Evolutionary conservation across 2,797 vertebrate species (phyloP).

Genomic region (Microchirus variegatus): DNA sequence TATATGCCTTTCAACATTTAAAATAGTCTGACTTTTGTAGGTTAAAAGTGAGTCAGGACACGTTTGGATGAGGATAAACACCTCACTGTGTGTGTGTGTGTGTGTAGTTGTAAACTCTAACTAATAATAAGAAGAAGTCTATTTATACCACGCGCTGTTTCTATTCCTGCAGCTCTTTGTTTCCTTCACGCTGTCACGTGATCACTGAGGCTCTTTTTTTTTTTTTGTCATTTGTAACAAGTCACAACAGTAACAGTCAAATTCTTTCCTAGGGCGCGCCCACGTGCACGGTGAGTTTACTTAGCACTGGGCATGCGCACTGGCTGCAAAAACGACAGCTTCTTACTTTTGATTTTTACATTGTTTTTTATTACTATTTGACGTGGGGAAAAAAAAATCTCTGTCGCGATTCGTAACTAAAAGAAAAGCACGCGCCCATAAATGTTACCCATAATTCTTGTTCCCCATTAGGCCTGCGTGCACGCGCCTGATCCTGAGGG

Average conservation of each 20-base stretch:
- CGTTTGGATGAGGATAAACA: no score
- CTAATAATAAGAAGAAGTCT: background rate
- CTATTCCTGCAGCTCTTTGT: background rate
- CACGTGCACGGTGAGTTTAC: constrained; percentile 29
- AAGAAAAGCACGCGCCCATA: constrained; percentile 47
- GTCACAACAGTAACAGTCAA: constrained; percentile 49
- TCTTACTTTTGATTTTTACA: constrained; percentile 44
- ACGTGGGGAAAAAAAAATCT: constrained; percentile 27
- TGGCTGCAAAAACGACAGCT: constrained; percentile 8
- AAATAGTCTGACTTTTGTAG: no score
- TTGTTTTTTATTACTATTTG: constrained; percentile 19
- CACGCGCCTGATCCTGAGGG: constrained; percentile 37
- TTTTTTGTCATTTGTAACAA: constrained; percentile 45
- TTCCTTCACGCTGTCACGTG: background rate
- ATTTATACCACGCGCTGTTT: background rate
- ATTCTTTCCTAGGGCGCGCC: constrained; percentile 62
- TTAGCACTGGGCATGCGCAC: constrained; percentile 35
- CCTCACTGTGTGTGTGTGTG: background rate
- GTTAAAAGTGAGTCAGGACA: no score
- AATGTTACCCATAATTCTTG: constrained; percentile 31
- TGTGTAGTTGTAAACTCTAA: no score
- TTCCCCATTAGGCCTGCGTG: constrained; percentile 5
- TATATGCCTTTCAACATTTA: no score
- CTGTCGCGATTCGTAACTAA: constrained; percentile 39
- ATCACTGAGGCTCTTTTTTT: constrained; percentile 6